A percentile compares a stretch with the other conserved stretches of the same genome.
Evolutionary conservation across 2,888 invertebrate genomes (phyloP).

Genomic region (Eristalis tenax): DNA sequence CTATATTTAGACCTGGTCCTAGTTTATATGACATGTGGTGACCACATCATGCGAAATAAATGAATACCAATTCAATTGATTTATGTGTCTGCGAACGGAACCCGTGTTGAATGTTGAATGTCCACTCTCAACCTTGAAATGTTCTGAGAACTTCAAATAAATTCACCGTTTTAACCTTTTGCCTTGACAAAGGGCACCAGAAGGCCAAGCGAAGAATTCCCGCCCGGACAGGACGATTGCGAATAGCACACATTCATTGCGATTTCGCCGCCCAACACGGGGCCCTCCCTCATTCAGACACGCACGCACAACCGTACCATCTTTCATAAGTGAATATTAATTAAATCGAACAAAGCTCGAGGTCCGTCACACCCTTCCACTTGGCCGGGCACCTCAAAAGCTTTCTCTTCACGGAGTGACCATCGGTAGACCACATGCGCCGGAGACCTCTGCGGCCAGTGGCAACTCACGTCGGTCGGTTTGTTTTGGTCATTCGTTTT

Average conservation of each 20-base stretch:
- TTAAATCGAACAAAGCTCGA: constrained; percentile 30
- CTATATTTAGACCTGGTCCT: constrained; percentile 38
- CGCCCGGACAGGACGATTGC: not conserved
- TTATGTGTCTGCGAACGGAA: constrained; percentile 41
- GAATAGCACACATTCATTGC: constrained; percentile 11
- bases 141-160: constrained; percentile 15
- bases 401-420: constrained; percentile 48
- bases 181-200: constrained; percentile 50
- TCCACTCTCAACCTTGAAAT: constrained; percentile 33
- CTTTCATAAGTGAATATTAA: constrained; percentile 14
- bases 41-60: constrained; percentile 29
- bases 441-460: constrained; percentile 40
- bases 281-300: constrained; percentile 42
- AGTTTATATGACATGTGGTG: constrained; percentile 53
- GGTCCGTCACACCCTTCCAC: not conserved
- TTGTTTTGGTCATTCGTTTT: constrained; percentile 71
- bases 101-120: constrained; percentile 9
- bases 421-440: constrained; percentile 61
- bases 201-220: constrained; percentile 26
- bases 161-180: constrained; percentile 56
- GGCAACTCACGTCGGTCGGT: constrained; percentile 47
- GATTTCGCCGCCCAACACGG: not conserved
- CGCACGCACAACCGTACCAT: constrained; percentile 60
- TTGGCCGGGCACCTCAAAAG: constrained; percentile 14
- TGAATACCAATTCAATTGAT: constrained; percentile 47